Conservation (phyloP, 2,797 vertebrate species). For the Danionella dracula region DNA sequence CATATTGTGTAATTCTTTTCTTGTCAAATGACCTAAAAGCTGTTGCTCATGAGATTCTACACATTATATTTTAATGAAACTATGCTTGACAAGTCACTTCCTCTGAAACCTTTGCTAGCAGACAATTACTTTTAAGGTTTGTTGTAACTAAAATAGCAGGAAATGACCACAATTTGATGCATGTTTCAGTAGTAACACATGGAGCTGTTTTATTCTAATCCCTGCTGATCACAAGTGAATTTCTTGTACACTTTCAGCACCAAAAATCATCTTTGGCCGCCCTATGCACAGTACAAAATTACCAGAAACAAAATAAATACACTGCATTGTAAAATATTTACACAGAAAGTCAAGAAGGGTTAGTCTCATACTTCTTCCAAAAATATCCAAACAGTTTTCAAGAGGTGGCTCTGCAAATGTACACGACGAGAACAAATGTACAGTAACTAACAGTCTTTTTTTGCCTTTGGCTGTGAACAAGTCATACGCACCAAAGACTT, state of each 20-base stretch:
- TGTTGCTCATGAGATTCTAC: no score
- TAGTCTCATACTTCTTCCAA: constrained; percentile 54
- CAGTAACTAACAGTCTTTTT: background rate
- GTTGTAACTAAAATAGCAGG: no score
- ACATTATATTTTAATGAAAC: no score
- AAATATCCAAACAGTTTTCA: constrained; percentile 75
- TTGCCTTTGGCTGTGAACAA: background rate
- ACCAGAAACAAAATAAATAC: constrained; percentile 67
- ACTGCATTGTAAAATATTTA: constrained; percentile 52
- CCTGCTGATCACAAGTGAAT: background rate
- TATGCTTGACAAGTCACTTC: no score
- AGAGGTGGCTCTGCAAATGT: constrained; percentile 4
- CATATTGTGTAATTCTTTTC: no score
- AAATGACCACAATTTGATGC: no score
- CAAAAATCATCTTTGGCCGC: constrained; percentile 56
- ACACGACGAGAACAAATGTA: background rate
- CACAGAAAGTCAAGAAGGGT: constrained; percentile 19
- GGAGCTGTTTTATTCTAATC: background rate
- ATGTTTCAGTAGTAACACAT: background rate
- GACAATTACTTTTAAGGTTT: no score
- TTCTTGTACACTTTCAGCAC: background rate
- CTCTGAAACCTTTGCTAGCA: no score
- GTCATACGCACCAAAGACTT: no score
- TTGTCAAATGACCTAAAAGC: no score
- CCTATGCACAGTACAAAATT: constrained; percentile 40